Evolutionary conservation across 2,888 invertebrate species (phyloP), one percentile per base, ranked within the genome.

Genomic region (Pandemis cinnamomeana): DNA sequence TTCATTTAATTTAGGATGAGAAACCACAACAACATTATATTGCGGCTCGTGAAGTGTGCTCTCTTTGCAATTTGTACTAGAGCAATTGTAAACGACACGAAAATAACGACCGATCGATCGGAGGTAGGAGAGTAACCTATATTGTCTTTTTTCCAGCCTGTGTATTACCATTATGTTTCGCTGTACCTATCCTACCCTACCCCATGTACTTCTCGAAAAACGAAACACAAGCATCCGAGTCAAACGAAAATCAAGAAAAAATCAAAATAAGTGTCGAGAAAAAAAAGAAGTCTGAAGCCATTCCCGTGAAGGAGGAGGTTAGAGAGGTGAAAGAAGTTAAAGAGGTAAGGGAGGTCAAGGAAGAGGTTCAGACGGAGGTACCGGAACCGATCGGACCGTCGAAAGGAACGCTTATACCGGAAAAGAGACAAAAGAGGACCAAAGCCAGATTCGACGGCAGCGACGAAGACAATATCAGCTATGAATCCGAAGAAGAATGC

Each of bases 151-250:
- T 83, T 81, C 53, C 81, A 90, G 90, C 90, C 4, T 91, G 90
- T 76, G 63, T 87, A 2, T 69, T 91, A 13, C 88, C 90, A 1
- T 86, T 86, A 8, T 89, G 89, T 68, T 67, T 90, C 1, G 77
- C 83, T 2, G 20, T 61, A 13, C 87, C 89, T 0, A 58, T 88
- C 0, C 41, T 88, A 0, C 86, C 89, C 0, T 75, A 84, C 6
- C 90, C 90, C 0, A n/a, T 89, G 3, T 36, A 89, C 0, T 69
- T 90, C 0, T 70, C 88, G 0, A 80, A 71, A 5, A 55, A 55
- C 8, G 55, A 51, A 15, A 2, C 8, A 0, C 5, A 67, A 15
- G 36, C 27, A 10, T 36, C 20, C 55, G 55, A 20, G 2, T 51
- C 51, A n/a, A 20, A 55, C 7, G 53, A 55, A 10, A 10, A 10